phyloP scores from a whole-genome alignment of 2,797 vertebrate species.

The Xenopus petersii region DNA sequence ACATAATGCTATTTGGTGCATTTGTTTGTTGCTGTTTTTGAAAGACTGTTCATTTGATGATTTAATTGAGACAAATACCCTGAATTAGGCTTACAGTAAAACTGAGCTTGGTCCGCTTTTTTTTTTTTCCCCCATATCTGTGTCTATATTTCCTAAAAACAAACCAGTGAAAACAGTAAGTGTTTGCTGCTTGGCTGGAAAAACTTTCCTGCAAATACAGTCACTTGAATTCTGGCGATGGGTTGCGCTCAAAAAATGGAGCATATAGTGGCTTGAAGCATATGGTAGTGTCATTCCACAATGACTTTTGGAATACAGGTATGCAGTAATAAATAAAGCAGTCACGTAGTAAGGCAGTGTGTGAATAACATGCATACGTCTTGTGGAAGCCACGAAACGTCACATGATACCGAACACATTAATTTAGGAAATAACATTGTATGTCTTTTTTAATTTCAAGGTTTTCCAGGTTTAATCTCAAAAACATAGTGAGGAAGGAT shows the following conservation, averaged over 20 bases:
- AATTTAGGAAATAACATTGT: constrained; percentile 71
- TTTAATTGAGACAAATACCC: constrained; percentile 54
- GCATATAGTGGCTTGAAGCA: constrained; percentile 65
- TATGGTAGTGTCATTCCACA: constrained; percentile 65
- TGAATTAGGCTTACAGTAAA: constrained; percentile 55
- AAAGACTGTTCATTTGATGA: constrained; percentile 56
- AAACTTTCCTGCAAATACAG: constrained; percentile 56
- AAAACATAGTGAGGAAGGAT: constrained; percentile 71
- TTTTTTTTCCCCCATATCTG: constrained; percentile 11
- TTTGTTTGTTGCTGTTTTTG: constrained; percentile 48
- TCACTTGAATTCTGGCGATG: constrained; percentile 57
- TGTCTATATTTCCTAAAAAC: constrained; percentile 36
- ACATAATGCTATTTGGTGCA: constrained; percentile 62
- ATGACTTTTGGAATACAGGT: constrained; percentile 65
- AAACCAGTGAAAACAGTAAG: constrained; percentile 59
- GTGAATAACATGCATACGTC: constrained; percentile 81
- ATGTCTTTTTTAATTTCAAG: constrained; percentile 76
- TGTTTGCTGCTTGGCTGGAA: constrained; percentile 52
- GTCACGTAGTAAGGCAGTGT: constrained; percentile 89
- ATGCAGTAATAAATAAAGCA: constrained; percentile 91
- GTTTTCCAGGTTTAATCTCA: constrained; percentile 83
- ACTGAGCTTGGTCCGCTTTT: constrained; percentile 56
- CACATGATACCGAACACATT: constrained; percentile 79
- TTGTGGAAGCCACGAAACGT: constrained; percentile 75
- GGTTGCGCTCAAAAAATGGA: constrained; percentile 63